Base-by-base conservation (phyloP, 2,888 invertebrate genomes). In the Axea sp. region DNA sequence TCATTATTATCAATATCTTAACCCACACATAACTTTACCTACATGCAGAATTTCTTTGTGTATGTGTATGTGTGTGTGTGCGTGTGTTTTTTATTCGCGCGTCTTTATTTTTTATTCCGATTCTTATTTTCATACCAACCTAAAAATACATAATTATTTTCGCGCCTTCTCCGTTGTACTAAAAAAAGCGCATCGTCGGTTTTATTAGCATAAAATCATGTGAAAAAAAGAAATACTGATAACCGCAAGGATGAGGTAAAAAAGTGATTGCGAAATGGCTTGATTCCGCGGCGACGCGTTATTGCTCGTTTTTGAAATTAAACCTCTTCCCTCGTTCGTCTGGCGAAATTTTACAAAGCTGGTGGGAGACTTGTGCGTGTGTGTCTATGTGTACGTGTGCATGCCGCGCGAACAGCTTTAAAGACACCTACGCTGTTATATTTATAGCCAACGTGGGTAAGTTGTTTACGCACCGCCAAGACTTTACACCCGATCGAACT, bases 391-490 rank as follows among this genome's bases (percentile, higher is more conserved):
- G 19, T 14, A 31, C 57, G 9, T 17, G 35, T 19, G 12, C 11
- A 30, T 19, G 33, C 8, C 15, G 33, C 30, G 39, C 15, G 35
- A 41, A 41, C 49, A n/a, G 43, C 41, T 51, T 31, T 37, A 35
- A 60, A 73, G 55, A 62, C 67, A 67, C 73, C 73, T 47, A 73
- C 59, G 57, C 35, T 17, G 47, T 24, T 15, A 30, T 57, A 73
- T 73, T 67, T 73, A 73, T 68, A 73, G 41, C 30, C 49, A 41
- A 28, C 59, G 60, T 22, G 39, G 67, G 19, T 68, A 73, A 73
- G 62, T 73, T 73, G 73, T 73, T 73, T 62, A 72, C 73, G 73
- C 75, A 65, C 64, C 59, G 72, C 4, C 71, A 60, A 62, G 35
- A 60, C 65, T 76, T 72, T 49, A 67, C 74, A 69, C 65, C 68